Evolutionary conservation across 2,888 invertebrate species (phyloP).

Genomic region (Desoria tigrina): DNA sequence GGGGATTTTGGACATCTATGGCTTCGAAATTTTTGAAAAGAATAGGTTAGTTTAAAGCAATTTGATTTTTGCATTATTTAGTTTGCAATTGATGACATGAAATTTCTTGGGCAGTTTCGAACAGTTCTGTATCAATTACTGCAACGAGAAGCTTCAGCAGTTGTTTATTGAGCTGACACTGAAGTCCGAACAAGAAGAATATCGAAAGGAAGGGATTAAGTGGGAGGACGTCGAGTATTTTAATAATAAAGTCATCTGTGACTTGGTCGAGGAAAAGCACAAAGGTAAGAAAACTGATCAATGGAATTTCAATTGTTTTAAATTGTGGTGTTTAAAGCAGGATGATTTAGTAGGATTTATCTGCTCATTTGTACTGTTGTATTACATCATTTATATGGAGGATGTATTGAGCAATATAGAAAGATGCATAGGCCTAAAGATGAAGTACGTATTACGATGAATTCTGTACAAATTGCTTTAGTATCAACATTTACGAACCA

Average conservation of each 20-base stretch:
- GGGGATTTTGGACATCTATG: constrained; percentile 91
- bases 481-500: too few species aligned
- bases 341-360: too few species aligned
- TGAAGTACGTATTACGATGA: too few species aligned
- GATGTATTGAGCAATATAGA: too few species aligned
- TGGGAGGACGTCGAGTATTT: constrained; percentile 89
- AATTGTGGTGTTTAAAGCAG: background rate
- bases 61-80: too few species aligned
- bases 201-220: constrained; percentile 83
- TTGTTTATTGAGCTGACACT: constrained; percentile 87
- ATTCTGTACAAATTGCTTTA: too few species aligned
- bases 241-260: constrained; percentile 90
- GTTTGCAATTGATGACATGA: background rate
- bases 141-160: constrained; percentile 93
- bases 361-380: too few species aligned
- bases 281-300: constrained; percentile 63
- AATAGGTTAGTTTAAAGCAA: constrained; percentile 69
- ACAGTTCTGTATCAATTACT: constrained; percentile 94
- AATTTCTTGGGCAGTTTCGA: constrained; percentile 65
- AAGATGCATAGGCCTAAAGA: too few species aligned
- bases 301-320: background rate
- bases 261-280: constrained; percentile 85
- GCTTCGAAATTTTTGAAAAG: constrained; percentile 87
- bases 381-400: too few species aligned
- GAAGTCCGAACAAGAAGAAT: constrained; percentile 90